Conservation (phyloP, 2,797 vertebrate species). For the Amphiprion clarkii region DNA sequence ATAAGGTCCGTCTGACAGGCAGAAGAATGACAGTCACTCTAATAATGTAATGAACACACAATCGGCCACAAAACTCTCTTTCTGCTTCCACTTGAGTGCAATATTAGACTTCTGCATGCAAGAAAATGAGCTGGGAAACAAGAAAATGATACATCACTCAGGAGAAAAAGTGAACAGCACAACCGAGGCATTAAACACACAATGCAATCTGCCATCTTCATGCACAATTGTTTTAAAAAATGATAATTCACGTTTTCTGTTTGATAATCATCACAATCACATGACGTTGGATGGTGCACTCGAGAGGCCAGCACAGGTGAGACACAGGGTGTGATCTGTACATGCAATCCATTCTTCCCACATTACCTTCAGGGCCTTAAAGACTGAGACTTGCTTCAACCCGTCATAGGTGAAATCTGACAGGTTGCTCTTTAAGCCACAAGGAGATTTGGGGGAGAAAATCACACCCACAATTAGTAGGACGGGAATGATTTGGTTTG, state of each 20-base stretch:
- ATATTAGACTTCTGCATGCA: constrained; percentile 52
- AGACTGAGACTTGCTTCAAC: constrained; percentile 95
- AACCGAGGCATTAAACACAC: constrained; percentile 11
- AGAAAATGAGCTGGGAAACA: constrained; percentile 11
- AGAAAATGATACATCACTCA: constrained; percentile 13
- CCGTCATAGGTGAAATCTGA: constrained; percentile 94
- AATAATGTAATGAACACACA: background rate
- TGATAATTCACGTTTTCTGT: background rate
- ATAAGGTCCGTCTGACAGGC: background rate
- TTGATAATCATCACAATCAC: constrained; percentile 46
- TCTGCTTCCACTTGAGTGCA: background rate
- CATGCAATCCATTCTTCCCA: constrained; percentile 75
- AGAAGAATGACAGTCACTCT: background rate
- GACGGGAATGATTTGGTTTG: constrained; percentile 37
- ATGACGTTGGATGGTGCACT: constrained; percentile 47
- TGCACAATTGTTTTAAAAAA: constrained; percentile 41
- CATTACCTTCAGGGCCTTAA: constrained; percentile 98
- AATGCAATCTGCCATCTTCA: constrained; percentile 51
- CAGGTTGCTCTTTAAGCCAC: constrained; percentile 93
- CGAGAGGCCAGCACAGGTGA: constrained; percentile 38
- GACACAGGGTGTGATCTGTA: constrained; percentile 48
- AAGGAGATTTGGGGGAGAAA: constrained; percentile 87
- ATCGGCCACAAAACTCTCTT: background rate
- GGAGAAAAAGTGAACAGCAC: constrained; percentile 1
- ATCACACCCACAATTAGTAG: constrained; percentile 91